phyloP scores from a whole-genome alignment of 2,888 invertebrate species.

The Sthenelais limicola region DNA sequence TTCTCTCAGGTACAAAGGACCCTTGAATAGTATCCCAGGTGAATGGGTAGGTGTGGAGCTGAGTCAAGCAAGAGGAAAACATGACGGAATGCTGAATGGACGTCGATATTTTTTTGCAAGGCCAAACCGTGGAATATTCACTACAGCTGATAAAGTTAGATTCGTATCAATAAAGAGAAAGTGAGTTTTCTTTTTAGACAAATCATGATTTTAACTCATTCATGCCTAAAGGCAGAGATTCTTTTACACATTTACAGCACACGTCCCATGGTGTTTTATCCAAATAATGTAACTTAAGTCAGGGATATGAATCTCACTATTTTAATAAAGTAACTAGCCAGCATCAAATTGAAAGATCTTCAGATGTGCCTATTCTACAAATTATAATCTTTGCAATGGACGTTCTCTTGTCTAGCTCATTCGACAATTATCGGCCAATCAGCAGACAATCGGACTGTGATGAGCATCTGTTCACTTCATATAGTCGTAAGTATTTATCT shows the following conservation, averaged over 20 bases:
- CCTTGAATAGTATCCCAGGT: conserved; percentile 61
- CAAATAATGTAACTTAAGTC: no score
- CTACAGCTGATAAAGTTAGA: conserved; percentile 63
- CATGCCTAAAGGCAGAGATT: background rate
- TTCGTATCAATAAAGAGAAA: conserved; percentile 66
- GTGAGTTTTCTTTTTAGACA: conserved; percentile 52
- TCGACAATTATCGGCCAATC: conserved; percentile 11
- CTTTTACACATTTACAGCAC: background rate
- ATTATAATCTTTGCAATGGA: no score
- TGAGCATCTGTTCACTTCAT: conserved; percentile 18
- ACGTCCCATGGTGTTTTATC: no score
- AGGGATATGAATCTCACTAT: no score
- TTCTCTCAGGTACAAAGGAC: conserved; percentile 61
- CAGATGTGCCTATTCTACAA: no score
- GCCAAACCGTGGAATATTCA: conserved; percentile 65
- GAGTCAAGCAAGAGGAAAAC: conserved; percentile 64
- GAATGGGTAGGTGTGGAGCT: conserved; percentile 70
- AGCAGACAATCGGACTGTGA: conserved; percentile 8
- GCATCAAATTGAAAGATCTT: no score
- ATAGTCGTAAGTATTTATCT: conserved; percentile 9
- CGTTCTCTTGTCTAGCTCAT: no score
- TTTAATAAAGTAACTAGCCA: no score
- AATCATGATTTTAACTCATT: background rate
- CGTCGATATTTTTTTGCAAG: conserved; percentile 66
- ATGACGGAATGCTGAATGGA: conserved; percentile 67